Evolutionary conservation across 1,140 invertebrate species (phyloP).

Genomic region (Aricia agestis): DNA sequence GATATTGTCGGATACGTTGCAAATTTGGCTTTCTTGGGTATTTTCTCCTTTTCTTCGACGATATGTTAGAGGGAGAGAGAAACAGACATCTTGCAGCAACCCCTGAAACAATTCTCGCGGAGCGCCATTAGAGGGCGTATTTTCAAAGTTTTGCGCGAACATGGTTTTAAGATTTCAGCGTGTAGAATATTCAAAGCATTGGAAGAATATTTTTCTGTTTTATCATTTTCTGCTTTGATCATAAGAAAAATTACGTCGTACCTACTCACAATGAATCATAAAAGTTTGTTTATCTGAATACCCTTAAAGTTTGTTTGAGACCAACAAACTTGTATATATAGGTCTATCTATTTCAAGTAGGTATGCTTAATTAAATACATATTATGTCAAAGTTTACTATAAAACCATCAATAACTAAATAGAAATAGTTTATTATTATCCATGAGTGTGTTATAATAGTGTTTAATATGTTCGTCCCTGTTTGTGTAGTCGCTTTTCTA

Average conservation of each 20-base stretch:
- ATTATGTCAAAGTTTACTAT: too few species aligned
- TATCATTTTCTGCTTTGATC: not conserved
- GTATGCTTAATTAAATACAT: too few species aligned
- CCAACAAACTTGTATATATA: too few species aligned
- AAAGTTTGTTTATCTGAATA: too few species aligned
- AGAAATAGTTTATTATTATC: too few species aligned
- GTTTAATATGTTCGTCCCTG: too few species aligned
- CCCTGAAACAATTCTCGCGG: slow-evolving; percentile 24
- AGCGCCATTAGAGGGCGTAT: slow-evolving; percentile 19
- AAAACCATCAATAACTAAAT: too few species aligned
- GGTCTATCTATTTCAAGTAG: too few species aligned
- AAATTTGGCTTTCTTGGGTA: slow-evolving; percentile 51
- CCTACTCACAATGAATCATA: too few species aligned
- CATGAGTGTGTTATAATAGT: too few species aligned
- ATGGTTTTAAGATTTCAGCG: slow-evolving; percentile 11
- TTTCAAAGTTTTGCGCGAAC: not conserved
- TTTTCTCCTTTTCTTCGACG: slow-evolving; percentile 38
- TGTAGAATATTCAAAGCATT: not conserved
- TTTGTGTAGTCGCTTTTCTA: too few species aligned
- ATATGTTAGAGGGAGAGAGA: slow-evolving; percentile 37
- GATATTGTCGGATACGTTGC: slow-evolving; percentile 56
- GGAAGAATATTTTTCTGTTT: not conserved
- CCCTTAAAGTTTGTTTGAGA: too few species aligned
- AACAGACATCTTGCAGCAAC: slow-evolving; percentile 40
- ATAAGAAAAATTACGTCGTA: not conserved